These are phyloP conservation scores for Melanerpes aurifrons DNA, from an alignment of 2,113 vertebrate genomes.

Conservation along the genomic window DNA sequence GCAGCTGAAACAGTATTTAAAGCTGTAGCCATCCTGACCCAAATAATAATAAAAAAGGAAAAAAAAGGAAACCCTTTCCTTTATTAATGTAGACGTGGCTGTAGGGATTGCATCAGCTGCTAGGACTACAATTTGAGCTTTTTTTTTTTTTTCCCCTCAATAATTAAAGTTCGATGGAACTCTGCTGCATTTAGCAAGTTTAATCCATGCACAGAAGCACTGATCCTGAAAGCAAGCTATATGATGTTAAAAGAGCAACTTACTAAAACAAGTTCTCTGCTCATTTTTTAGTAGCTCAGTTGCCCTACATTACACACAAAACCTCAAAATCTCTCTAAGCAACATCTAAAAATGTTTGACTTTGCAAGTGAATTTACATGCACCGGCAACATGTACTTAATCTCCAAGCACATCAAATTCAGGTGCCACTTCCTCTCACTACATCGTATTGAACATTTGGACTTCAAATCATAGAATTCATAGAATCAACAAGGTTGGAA, in stretches of 20 bases:
- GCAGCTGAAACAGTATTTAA: constrained; percentile 68
- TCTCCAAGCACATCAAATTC: not conserved
- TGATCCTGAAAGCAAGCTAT: not conserved
- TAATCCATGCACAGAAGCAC: not conserved
- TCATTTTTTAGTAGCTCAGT: not conserved
- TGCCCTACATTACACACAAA: not conserved
- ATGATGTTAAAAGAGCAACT: not conserved
- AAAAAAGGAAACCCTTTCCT: constrained; percentile 43
- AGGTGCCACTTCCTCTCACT: not conserved
- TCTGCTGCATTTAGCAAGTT: not conserved
- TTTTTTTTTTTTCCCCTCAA: not conserved
- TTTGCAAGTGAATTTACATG: not conserved
- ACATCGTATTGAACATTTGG: not conserved
- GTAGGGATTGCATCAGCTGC: constrained; percentile 58
- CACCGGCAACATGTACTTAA: not conserved
- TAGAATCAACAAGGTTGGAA: too few relatives aligned
- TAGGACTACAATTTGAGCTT: not conserved
- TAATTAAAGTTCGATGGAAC: not conserved
- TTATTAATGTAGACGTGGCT: constrained; percentile 37
- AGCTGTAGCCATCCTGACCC: constrained; percentile 33
- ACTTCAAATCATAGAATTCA: not conserved
- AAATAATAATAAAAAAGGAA: constrained; percentile 27
- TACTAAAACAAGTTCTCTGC: not conserved
- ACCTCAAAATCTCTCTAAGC: not conserved
- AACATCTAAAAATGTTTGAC: not conserved